Conservation (phyloP, 2,797 vertebrate genomes). For the Catharus ustulatus region DNA sequence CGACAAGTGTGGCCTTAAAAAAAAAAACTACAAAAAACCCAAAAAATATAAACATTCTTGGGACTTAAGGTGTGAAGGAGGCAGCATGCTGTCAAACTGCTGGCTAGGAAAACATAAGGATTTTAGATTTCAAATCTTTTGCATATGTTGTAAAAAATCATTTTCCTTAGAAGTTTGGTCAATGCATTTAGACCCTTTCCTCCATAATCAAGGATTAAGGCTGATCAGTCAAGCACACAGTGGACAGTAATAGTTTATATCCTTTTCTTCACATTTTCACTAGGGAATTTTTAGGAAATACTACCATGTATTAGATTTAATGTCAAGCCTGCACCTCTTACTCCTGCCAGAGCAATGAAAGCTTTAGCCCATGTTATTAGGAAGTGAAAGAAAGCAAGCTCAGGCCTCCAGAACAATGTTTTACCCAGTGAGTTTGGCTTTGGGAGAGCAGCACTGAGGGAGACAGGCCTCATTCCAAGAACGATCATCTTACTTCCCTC, state of each 20-base stretch:
- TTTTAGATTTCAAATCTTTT: not conserved
- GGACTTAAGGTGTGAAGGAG: not conserved
- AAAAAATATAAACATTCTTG: not conserved
- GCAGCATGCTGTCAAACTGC: not conserved
- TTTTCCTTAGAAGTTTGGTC: not conserved
- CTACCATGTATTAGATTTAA: not conserved
- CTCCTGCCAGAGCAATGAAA: not conserved
- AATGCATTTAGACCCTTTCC: not conserved
- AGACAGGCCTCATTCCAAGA: not conserved
- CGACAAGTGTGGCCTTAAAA: not conserved
- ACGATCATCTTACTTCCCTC: not conserved
- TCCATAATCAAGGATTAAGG: not conserved
- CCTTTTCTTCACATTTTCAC: not conserved
- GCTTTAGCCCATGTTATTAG: not conserved
- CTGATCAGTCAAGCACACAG: not conserved
- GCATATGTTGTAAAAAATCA: not conserved
- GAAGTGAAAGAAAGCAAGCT: not conserved
- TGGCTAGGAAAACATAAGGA: not conserved
- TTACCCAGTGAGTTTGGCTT: not conserved
- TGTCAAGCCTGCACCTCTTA: not conserved
- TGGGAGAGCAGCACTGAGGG: not conserved
- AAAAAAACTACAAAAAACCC: not conserved
- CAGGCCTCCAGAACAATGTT: not conserved
- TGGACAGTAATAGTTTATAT: not conserved
- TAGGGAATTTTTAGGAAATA: not conserved